Percentiles rank a stretch among this genome's conserved stretches.
These are phyloP conservation scores for Scaptomyza reducta DNA, from an alignment of 2,888 invertebrate genomes.

Conservation along the genomic window DNA sequence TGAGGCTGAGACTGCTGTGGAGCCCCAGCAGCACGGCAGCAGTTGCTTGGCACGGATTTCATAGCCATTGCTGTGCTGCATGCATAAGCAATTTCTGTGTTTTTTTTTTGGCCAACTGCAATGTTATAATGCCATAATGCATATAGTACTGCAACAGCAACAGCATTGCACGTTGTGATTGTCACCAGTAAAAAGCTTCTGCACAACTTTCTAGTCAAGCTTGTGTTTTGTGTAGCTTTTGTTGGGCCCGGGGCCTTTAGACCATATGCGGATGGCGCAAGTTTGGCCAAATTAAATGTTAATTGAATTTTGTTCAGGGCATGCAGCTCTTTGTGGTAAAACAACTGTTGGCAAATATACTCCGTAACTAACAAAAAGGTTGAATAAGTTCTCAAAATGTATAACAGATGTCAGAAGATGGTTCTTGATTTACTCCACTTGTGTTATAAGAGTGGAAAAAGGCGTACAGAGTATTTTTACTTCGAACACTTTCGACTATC, in stretches of 20 bases:
- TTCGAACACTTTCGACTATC: not conserved
- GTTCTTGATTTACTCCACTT: not conserved
- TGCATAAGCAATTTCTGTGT: constrained; percentile 47
- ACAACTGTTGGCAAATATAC: constrained; percentile 27
- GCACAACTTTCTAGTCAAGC: constrained; percentile 27
- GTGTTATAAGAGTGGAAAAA: no score
- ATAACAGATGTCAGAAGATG: not conserved
- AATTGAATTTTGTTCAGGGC: constrained; percentile 67
- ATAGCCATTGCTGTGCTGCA: constrained; percentile 45
- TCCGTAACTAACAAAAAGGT: not conserved
- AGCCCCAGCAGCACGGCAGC: constrained; percentile 4
- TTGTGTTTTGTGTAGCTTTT: constrained; percentile 21
- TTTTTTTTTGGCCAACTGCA: constrained; percentile 45
- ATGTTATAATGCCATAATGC: constrained; percentile 62
- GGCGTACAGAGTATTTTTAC: not conserved
- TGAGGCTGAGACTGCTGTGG: constrained; percentile 29
- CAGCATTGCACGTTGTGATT: constrained; percentile 55
- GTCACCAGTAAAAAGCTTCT: constrained; percentile 58
- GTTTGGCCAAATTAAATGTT: constrained; percentile 72
- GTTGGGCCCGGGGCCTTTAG: constrained; percentile 18
- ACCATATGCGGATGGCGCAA: constrained; percentile 50
- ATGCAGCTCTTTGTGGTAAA: constrained; percentile 12
- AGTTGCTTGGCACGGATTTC: constrained; percentile 56
- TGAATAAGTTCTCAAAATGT: not conserved
- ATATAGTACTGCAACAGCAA: constrained; percentile 44